Conservation (phyloP, 2,888 invertebrate species). For the Geophilus truncorum region DNA sequence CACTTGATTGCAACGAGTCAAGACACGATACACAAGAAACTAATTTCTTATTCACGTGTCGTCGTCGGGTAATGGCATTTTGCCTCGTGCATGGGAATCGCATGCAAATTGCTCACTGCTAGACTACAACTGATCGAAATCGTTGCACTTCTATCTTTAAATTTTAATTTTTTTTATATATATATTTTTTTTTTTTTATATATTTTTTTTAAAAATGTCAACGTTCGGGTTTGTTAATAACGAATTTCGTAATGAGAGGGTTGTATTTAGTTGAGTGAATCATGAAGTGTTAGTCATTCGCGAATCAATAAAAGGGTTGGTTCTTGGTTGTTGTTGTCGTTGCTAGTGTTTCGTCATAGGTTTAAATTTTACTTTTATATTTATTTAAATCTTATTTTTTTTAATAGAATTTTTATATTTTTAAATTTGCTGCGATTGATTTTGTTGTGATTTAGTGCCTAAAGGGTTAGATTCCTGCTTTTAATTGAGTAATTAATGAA, state of each 20-base stretch:
- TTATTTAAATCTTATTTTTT: not conserved
- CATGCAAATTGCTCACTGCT: not conserved
- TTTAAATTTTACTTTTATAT: too few relatives aligned
- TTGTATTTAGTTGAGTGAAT: too few relatives aligned
- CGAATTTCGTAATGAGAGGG: too few relatives aligned
- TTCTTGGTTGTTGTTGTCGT: too few relatives aligned
- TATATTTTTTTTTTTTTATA: not conserved
- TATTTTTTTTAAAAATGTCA: not conserved
- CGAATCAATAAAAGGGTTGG: not conserved
- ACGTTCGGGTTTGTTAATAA: too few relatives aligned
- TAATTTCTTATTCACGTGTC: not conserved
- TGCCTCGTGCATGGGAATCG: not conserved
- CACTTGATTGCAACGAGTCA: not conserved
- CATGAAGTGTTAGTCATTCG: not conserved
- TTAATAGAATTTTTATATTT: too few relatives aligned
- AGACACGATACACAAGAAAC: not conserved
- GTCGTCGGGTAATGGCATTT: not conserved
- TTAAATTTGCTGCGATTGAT: too few relatives aligned
- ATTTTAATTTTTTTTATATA: not conserved
- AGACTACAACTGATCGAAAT: not conserved
- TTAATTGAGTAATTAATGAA: too few relatives aligned
- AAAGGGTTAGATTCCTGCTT: too few relatives aligned
- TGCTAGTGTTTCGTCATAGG: not conserved
- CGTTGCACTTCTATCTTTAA: not conserved
- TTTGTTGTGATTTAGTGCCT: too few relatives aligned